phyloP scores from a whole-genome alignment of 37 sponge, comb jelly and placozoan genomes.

The Spongilla lacustris region DNA sequence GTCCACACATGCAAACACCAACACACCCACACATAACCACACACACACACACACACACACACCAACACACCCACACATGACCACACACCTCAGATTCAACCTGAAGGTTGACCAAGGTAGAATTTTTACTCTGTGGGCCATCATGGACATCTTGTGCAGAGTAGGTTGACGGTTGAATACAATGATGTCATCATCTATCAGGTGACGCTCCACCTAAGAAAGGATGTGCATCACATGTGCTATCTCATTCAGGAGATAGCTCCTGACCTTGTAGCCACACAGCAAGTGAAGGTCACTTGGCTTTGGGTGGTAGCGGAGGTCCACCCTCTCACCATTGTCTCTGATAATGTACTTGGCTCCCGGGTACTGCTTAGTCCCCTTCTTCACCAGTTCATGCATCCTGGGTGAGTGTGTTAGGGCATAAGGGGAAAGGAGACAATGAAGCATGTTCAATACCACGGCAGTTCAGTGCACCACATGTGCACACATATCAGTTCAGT shows the following conservation, averaged over 20 bases:
- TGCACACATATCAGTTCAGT: too few species aligned
- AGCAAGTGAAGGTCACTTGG: constrained; percentile 96
- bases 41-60: neutral
- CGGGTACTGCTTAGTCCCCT: constrained; percentile 96
- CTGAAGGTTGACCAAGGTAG: constrained; percentile 99
- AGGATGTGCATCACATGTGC: neutral
- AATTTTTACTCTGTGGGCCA: constrained; percentile 98
- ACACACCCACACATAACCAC: neutral
- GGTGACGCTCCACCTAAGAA: constrained; percentile 88
- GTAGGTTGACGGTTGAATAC: constrained; percentile 99
- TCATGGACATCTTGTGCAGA: constrained; percentile 99
- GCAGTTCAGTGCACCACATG: too few species aligned
- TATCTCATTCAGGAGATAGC: neutral
- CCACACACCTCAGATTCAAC: constrained; percentile 87
- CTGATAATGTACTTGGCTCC: constrained; percentile 99
- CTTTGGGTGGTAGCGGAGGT: constrained; percentile 95
- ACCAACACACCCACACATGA: neutral
- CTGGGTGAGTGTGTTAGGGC: constrained; percentile 31
- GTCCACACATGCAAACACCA: neutral
- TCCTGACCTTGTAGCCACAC: constrained; percentile 83
- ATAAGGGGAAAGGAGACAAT: neutral
- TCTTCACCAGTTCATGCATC: constrained; percentile 86
- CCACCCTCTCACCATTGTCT: constrained; percentile 96
- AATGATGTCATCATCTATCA: constrained; percentile 92
- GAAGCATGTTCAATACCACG: too few species aligned